These are phyloP conservation scores for Emydocephalus ijimae DNA, from an alignment of 2,113 vertebrate genomes.

Conservation along the genomic window DNA sequence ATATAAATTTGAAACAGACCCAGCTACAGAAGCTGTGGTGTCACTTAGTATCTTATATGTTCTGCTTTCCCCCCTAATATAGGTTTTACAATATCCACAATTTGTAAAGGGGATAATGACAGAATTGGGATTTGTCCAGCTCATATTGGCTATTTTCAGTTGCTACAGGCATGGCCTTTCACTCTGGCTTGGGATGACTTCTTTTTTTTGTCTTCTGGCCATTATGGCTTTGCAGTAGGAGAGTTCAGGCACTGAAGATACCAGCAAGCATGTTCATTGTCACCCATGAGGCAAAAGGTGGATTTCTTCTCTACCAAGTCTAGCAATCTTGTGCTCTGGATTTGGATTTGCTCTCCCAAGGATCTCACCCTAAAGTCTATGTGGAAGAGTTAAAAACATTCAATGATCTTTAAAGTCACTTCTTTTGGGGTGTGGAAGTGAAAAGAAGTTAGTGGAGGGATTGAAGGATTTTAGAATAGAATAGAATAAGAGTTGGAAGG, in stretches of 20 bases:
- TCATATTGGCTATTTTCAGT: neutral
- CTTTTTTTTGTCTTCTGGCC: neutral
- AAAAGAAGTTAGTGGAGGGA: neutral
- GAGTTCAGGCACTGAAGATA: neutral
- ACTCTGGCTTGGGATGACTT: neutral
- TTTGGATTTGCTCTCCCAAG: neutral
- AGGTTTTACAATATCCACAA: neutral
- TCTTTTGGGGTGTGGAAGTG: neutral
- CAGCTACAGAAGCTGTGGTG: neutral
- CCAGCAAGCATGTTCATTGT: neutral
- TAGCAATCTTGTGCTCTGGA: neutral
- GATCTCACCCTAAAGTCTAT: neutral
- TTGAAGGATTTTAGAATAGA: neutral
- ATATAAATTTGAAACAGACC: neutral
- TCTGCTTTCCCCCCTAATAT: neutral
- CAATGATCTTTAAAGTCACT: neutral
- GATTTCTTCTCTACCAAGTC: neutral
- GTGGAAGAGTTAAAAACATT: neutral
- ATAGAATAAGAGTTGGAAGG: too few relatives aligned
- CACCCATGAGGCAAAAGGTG: neutral
- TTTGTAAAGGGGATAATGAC: neutral
- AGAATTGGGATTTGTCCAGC: neutral
- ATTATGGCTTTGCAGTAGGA: neutral
- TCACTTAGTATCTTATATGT: neutral
- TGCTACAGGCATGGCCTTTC: neutral